A percentile compares a stretch with the other conserved stretches of the same genome.
phyloP scores from a whole-genome alignment of 1,140 invertebrate species.

The Palaemon carinicauda region DNA sequence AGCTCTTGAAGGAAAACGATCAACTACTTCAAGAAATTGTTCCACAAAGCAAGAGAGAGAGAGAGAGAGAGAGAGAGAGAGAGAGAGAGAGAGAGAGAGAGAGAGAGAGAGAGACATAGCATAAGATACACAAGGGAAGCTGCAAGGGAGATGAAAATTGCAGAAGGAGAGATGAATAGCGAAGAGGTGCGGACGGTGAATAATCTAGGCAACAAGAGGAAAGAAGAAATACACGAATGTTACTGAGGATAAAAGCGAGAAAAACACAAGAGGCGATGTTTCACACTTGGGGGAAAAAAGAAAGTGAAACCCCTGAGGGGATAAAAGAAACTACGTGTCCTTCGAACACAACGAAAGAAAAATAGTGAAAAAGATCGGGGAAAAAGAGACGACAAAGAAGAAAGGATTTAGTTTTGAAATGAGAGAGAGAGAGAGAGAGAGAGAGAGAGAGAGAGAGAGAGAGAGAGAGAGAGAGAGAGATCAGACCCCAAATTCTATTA shows the following conservation, averaged over 20 bases:
- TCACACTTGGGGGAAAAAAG: not conserved
- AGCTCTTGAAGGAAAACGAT: too few species aligned
- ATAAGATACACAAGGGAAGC: not conserved
- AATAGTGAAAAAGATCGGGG: not conserved
- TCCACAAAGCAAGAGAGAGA: not conserved
- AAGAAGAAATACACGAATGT: not conserved
- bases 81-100: not conserved
- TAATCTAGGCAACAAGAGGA: not conserved
- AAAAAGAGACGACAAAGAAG: not conserved
- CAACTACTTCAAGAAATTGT: not conserved
- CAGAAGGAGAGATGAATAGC: not conserved
- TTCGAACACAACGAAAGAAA: not conserved
- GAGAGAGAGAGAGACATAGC: not conserved
- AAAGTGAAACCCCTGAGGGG: not conserved
- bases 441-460: not conserved
- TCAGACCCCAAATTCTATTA: too few species aligned
- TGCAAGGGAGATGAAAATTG: not conserved
- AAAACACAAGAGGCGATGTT: not conserved
- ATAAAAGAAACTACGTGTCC: not conserved
- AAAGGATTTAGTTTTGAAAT: not conserved
- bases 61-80: not conserved
- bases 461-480: not conserved
- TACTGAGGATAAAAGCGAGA: not conserved
- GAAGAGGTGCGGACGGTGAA: not conserved
- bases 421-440: not conserved